Base-by-base conservation (phyloP, 2,888 invertebrate species). In the Micoletzkya japonica region DNA sequence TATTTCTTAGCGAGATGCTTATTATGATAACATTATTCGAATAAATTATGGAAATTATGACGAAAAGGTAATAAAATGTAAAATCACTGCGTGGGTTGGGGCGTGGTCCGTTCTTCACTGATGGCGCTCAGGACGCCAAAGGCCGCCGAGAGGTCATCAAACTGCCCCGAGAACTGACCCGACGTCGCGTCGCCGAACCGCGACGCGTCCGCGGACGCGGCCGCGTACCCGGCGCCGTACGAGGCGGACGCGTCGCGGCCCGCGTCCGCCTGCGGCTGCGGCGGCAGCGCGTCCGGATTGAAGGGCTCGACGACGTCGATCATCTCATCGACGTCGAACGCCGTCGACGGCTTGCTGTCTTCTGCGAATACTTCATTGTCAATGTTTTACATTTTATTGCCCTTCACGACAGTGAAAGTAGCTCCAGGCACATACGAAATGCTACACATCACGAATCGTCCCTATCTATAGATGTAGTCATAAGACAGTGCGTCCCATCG, bases 241-340 rank as follows among this genome's bases (percentile, higher is more conserved):
- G n/a, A n/a, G n/a, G n/a, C n/a, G n/a, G 24, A 10, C 10, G 24
- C 24, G 24, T 26, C 17, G 56, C 24, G 56, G 24, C 56, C 24
- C 56, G 14, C 7, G 10, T 14, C 24, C 24, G 24, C 14, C 56
- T n/a, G 56, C 24, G 56, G 56, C 56, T 24, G 56, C 14, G 24
- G 7, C 56, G 56, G 14, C 28, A 56, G 7, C 56, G 56, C 10
- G 10, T 10, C 10, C 0, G 63, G 63, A 20, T 63, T 63, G 49
- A 63, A 63, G 6, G 63, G 63, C 24, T 63, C 63, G 14, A 63
- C 63, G 1, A 63, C 63, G 32, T 63, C 50, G 32, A 63, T 49
- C 30, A 63, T 63, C 4, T 63, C 63, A 2, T 63, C 63, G 0
- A 63, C 50, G 34, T 63, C 63, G 32, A 63, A 63, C 17, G 63